Evolutionary conservation across 2,113 vertebrate species (phyloP).

Genomic region (Myodes glareolus): DNA sequence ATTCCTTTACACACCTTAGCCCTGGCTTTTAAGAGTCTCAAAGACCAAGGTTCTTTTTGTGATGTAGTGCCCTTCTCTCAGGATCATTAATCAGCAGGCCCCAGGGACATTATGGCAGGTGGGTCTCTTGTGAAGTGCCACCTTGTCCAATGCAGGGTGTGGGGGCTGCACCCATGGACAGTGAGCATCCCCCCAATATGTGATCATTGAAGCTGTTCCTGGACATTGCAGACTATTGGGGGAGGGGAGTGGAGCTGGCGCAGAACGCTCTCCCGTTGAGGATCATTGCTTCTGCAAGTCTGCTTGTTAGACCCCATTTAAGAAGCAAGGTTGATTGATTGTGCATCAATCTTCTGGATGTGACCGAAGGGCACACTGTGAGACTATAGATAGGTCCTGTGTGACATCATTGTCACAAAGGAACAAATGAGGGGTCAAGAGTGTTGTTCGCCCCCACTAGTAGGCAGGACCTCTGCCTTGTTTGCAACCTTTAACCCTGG

Average conservation of each 20-base stretch:
- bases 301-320: neutral
- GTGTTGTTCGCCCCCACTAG: neutral
- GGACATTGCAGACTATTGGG: neutral
- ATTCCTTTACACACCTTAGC: neutral
- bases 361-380: neutral
- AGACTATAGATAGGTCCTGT: neutral
- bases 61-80: neutral
- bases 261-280: neutral
- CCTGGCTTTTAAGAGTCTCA: no score
- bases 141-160: neutral
- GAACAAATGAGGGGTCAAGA: neutral
- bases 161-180: neutral
- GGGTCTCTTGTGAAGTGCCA: neutral
- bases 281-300: neutral
- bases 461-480: neutral
- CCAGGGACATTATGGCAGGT: neutral
- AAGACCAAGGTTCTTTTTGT: neutral
- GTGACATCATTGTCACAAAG: slow-evolving; percentile 13
- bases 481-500: neutral
- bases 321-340: neutral
- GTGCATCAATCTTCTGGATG: neutral
- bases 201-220: neutral
- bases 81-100: fast-evolving
- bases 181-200: no score
- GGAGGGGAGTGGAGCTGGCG: neutral